These are phyloP conservation scores for Ctenomys sociabilis DNA, from an alignment of 2,113 vertebrate genomes.

Conservation along the genomic window DNA sequence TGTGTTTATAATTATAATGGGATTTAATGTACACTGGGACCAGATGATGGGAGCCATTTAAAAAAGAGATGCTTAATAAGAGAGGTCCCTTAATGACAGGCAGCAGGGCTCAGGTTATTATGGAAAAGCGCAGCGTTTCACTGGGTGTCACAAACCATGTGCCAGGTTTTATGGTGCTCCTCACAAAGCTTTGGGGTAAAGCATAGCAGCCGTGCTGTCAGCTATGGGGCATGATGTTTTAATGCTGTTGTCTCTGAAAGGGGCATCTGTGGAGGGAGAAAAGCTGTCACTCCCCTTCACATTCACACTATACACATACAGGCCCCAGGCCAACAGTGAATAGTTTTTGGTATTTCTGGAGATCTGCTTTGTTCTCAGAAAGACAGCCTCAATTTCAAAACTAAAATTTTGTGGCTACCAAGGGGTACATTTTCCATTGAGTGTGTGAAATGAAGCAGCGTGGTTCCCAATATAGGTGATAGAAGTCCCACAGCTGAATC, in stretches of 20 bases:
- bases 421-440: slow-evolving; percentile 75
- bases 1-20: slow-evolving; percentile 90
- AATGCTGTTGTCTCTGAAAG: slow-evolving; percentile 29
- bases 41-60: slow-evolving; percentile 87
- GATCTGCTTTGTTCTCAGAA: slow-evolving; percentile 66
- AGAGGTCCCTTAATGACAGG: slow-evolving; percentile 75
- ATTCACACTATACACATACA: not conserved
- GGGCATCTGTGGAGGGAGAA: slow-evolving; percentile 1
- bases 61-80: slow-evolving; percentile 83
- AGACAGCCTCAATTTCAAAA: slow-evolving; percentile 79
- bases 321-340: not conserved
- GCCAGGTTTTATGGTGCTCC: slow-evolving; percentile 71
- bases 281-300: slow-evolving; percentile 51
- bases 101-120: slow-evolving; percentile 70
- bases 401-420: slow-evolving; percentile 72
- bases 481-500: slow-evolving; percentile 81
- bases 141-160: slow-evolving; percentile 70
- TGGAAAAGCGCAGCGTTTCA: not conserved
- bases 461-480: slow-evolving; percentile 81
- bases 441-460: slow-evolving; percentile 77
- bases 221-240: not conserved
- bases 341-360: slow-evolving; percentile 40
- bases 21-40: slow-evolving; percentile 88
- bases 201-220: not conserved
- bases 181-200: slow-evolving; percentile 74